Evolutionary conservation across 2,797 vertebrate genomes (phyloP), one percentile per base, ranked within the genome.

Genomic region (Hemibagrus guttatus): DNA sequence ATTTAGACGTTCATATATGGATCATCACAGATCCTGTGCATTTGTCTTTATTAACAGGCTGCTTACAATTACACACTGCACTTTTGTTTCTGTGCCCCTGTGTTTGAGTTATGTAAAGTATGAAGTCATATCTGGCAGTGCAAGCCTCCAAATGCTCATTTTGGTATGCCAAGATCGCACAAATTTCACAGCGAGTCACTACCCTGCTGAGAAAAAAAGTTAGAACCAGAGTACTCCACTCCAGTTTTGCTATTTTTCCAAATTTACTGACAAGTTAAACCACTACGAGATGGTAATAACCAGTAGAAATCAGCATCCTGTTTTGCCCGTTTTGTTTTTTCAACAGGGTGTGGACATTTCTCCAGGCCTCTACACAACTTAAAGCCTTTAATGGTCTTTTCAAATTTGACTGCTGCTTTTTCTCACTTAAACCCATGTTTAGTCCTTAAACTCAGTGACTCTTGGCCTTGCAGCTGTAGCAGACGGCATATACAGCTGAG

Each of bases 61-160:
- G 17, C 46, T 31, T 21, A 12, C 6, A 46, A 52, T 52, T 71
- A 59, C 28, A 46, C 11, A 12, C 31, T 61, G 46, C 68, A 83
- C 61, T 82, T 76, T 79, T 84, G 87, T 89, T 91, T 89, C 88
- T 91, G 87, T 91, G 87, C 85, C 88, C 89, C 88, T 88, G 89
- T 92, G 89, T 88, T 59, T 81, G 86, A 83, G 90, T 94, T 91
- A 92, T 68, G 84, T 91, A 93, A 93, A 80, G 90, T 89, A 93
- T 95, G 92, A 95, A 93, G 93, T 94, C 92, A 93, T 93, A 93
- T 93, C 92, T 95, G 93, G 93, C 92, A 93, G 85, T 61, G 88
- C 88, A 89, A n/a, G 79, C 85, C 88, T 90, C 89, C 52, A 86
- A 85, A 86, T 89, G 93, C 89, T 89, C 61, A 74, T 90, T 92